Conservation (phyloP, 2,888 invertebrate genomes). For the Meteorus colon region DNA sequence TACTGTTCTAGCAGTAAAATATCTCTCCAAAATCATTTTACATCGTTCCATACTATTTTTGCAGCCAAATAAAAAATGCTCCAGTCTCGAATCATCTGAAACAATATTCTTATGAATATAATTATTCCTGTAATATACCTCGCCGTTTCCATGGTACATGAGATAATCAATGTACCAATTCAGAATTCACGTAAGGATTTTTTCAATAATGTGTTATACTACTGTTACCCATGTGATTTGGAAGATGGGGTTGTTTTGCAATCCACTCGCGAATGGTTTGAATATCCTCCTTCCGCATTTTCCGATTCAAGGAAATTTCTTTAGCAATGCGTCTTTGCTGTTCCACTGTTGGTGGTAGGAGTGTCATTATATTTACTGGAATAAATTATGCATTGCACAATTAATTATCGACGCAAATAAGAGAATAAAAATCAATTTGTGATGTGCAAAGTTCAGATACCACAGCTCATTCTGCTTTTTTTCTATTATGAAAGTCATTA, state of each 20-base stretch:
- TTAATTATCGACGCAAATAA: neutral
- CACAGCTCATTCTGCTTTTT: neutral
- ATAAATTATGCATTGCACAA: neutral
- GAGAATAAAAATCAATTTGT: neutral
- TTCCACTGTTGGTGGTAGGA: constrained; percentile 66
- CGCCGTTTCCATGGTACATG: no score
- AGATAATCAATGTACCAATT: no score
- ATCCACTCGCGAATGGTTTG: constrained; percentile 68
- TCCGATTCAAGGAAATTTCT: constrained; percentile 65
- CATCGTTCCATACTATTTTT: constrained; percentile 71
- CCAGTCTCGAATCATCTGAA: constrained; percentile 67
- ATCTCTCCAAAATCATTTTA: constrained; percentile 69
- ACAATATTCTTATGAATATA: constrained; percentile 14
- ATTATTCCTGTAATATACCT: neutral
- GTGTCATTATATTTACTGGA: constrained; percentile 60
- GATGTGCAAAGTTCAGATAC: neutral
- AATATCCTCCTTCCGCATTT: constrained; percentile 67
- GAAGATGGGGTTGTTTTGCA: constrained; percentile 70
- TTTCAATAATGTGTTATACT: constrained; percentile 2
- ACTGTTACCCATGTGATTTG: constrained; percentile 68
- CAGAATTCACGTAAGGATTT: neutral
- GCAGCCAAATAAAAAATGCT: constrained; percentile 70
- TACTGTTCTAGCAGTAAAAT: constrained; percentile 68
- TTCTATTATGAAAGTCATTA: no score
- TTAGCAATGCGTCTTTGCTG: constrained; percentile 68